Conservation (phyloP, 2,113 vertebrate species). For the Phalacrocorax carbo region DNA sequence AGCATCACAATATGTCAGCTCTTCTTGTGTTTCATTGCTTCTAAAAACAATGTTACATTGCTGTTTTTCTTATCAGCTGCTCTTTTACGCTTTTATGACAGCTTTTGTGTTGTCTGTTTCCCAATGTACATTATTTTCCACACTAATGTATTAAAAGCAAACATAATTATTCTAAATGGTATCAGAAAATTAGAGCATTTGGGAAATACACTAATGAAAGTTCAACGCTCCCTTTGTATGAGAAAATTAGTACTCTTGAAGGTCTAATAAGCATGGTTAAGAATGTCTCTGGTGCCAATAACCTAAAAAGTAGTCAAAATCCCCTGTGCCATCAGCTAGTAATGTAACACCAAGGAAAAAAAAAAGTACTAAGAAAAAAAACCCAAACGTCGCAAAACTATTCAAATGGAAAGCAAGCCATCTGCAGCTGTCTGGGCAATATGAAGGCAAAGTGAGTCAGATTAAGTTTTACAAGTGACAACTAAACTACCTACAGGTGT, state of each 20-base stretch:
- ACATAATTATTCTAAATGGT: conserved; percentile 30
- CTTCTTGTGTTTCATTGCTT: not conserved
- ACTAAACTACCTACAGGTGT: not conserved
- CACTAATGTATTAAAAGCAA: conserved; percentile 25
- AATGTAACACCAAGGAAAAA: not conserved
- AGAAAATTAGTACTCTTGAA: conserved; percentile 51
- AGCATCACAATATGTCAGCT: conserved; percentile 39
- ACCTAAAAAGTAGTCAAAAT: conserved; percentile 40
- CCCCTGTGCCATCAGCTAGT: not conserved
- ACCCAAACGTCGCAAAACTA: not conserved
- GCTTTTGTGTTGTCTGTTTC: conserved; percentile 32
- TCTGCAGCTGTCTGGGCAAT: not conserved
- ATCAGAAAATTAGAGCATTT: conserved; percentile 63
- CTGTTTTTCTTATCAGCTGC: conserved; percentile 19
- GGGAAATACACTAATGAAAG: conserved; percentile 48
- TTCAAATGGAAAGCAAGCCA: conserved; percentile 9
- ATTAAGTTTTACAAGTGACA: conserved; percentile 24
- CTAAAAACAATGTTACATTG: not conserved
- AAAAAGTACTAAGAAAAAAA: not conserved
- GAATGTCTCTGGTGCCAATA: conserved; percentile 19
- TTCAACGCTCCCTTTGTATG: conserved; percentile 26
- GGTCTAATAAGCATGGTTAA: conserved; percentile 30
- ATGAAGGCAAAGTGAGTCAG: not conserved
- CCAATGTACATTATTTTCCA: conserved; percentile 36
- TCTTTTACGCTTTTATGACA: conserved; percentile 28